Percentiles rank a stretch among this genome's conserved stretches.
These are phyloP conservation scores for Hirtodrosophila trivittata DNA, from an alignment of 2,888 invertebrate genomes.

Conservation along the genomic window DNA sequence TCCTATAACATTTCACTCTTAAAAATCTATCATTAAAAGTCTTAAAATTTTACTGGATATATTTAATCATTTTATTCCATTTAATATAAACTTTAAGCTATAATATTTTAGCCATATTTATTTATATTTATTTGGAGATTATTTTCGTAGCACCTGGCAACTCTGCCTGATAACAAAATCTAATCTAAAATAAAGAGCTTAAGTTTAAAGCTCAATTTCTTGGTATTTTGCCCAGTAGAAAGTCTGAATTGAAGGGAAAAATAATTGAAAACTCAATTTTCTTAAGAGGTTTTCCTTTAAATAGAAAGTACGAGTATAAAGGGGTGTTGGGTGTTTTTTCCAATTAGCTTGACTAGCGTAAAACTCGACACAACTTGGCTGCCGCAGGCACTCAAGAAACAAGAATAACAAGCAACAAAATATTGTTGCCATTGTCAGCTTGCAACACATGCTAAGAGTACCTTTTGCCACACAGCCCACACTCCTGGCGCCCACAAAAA, in stretches of 20 bases:
- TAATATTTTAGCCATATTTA: too few relatives aligned
- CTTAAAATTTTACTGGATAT: too few relatives aligned
- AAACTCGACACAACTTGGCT: constrained; percentile 4
- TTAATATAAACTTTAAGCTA: too few relatives aligned
- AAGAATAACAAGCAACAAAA: constrained; percentile 29
- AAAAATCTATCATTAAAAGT: too few relatives aligned
- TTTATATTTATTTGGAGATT: too few relatives aligned
- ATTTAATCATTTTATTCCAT: too few relatives aligned
- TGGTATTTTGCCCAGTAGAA: too few relatives aligned
- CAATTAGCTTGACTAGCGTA: constrained; percentile 22
- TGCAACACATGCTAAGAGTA: constrained; percentile 20
- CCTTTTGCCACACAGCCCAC: constrained; percentile 1
- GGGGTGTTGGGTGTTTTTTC: constrained; percentile 1
- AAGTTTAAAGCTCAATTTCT: too few relatives aligned
- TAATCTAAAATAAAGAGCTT: not conserved
- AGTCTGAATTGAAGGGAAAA: too few relatives aligned
- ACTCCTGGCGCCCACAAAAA: too few relatives aligned
- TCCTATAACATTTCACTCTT: too few relatives aligned
- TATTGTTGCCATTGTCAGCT: constrained; percentile 37
- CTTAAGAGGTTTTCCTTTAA: not conserved
- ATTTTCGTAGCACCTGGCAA: too few relatives aligned
- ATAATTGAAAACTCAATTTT: not conserved
- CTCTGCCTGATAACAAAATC: not conserved
- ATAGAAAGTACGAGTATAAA: constrained; percentile 1
- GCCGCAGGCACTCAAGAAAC: constrained; percentile 24